A percentile compares a stretch with the other conserved stretches of the same genome.
phyloP scores from a whole-genome alignment of 2,888 invertebrate species.

The Yponomeuta sedellus region DNA sequence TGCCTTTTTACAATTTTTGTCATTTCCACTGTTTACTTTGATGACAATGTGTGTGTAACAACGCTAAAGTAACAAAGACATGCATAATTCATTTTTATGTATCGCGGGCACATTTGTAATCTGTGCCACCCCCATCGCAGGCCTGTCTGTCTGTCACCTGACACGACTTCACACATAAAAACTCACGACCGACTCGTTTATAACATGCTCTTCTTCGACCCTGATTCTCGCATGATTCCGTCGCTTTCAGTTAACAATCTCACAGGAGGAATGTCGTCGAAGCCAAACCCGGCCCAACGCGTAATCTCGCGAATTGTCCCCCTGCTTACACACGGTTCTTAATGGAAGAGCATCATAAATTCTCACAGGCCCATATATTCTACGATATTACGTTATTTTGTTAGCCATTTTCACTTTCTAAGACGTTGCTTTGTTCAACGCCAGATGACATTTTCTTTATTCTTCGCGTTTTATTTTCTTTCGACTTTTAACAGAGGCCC shows the following conservation, averaged over 20 bases:
- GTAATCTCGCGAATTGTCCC: neutral
- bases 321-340: slow-evolving; percentile 20
- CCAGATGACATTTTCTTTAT: slow-evolving; percentile 15
- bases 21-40: neutral
- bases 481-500: slow-evolving; percentile 10
- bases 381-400: slow-evolving; percentile 22
- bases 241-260: neutral
- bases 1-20: neutral
- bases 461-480: slow-evolving; percentile 4
- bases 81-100: slow-evolving; percentile 54
- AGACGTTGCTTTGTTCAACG: slow-evolving; percentile 9
- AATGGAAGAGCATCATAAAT: slow-evolving; percentile 24
- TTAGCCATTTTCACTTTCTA: slow-evolving; percentile 22
- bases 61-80: slow-evolving; percentile 32
- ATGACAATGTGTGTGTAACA: slow-evolving; percentile 7
- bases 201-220: slow-evolving; percentile 31
- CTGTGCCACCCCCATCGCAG: slow-evolving; percentile 23
- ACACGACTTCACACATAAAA: slow-evolving; percentile 27
- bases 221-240: neutral
- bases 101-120: slow-evolving; percentile 30
- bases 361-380: slow-evolving; percentile 21
- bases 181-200: slow-evolving; percentile 32
- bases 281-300: slow-evolving; percentile 22
- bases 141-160: slow-evolving; percentile 5
- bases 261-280: slow-evolving; percentile 9